These are phyloP conservation scores for Galeopterus variegatus DNA, from an alignment of 2,113 vertebrate genomes.

Conservation along the genomic window DNA sequence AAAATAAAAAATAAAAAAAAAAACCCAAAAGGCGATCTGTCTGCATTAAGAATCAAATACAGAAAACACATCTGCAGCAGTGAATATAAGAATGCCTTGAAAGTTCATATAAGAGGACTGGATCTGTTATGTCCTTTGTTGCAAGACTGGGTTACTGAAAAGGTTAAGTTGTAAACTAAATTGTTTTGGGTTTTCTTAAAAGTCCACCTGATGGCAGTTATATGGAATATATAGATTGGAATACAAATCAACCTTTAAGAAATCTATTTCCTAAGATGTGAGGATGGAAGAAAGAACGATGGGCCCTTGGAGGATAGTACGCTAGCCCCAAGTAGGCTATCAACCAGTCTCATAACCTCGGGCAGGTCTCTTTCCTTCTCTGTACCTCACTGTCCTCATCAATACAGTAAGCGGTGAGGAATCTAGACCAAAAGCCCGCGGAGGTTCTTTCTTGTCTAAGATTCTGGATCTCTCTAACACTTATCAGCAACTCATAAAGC, in stretches of 20 bases:
- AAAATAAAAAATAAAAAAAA: too few species aligned
- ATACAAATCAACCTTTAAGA: conserved; percentile 25
- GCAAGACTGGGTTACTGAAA: not conserved
- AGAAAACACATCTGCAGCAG: not conserved
- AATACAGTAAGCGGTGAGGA: not conserved
- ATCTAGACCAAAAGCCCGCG: not conserved
- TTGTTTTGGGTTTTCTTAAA: conserved; percentile 36
- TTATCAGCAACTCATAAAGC: not conserved
- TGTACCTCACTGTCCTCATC: not conserved
- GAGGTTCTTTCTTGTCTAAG: not conserved
- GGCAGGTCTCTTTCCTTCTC: not conserved
- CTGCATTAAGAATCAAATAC: not conserved
- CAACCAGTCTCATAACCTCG: not conserved
- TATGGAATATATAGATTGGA: not conserved
- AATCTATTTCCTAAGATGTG: not conserved
- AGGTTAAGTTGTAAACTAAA: conserved; percentile 38
- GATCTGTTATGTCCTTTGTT: not conserved
- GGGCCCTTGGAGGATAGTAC: not conserved
- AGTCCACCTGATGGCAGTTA: conserved; percentile 10
- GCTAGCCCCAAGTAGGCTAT: not conserved
- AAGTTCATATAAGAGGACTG: not conserved
- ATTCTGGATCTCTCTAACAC: not conserved
- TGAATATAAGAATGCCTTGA: not conserved
- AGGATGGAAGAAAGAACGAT: not conserved
- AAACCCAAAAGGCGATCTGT: not conserved